A percentile compares a stretch with the other conserved stretches of the same genome.
These are phyloP conservation scores for Eledone cirrhosa DNA, from an alignment of 2,888 invertebrate genomes.

Conservation along the genomic window DNA sequence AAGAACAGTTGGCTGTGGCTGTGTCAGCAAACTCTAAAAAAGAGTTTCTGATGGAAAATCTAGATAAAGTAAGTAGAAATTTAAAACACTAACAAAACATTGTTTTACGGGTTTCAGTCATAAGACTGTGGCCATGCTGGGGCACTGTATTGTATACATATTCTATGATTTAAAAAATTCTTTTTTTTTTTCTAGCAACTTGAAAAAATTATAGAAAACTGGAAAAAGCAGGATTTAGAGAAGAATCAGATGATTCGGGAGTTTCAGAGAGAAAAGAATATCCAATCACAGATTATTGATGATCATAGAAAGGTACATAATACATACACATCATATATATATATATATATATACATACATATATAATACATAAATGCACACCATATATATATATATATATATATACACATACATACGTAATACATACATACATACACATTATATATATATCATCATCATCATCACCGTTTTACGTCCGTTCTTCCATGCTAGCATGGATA, in stretches of 20 bases:
- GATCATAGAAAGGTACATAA: constrained; percentile 52
- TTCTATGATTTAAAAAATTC: neutral
- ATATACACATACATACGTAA: too few species aligned
- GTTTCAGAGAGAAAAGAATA: constrained; percentile 50
- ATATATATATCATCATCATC: too few species aligned
- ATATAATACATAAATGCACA: too few species aligned
- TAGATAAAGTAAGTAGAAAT: constrained; percentile 59
- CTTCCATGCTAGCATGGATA: too few species aligned
- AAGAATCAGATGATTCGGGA: constrained; percentile 49
- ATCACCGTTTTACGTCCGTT: too few species aligned
- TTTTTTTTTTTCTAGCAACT: constrained; percentile 49
- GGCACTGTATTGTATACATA: neutral
- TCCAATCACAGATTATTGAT: constrained; percentile 46
- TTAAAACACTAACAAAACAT: neutral
- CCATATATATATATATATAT: too few species aligned
- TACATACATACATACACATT: too few species aligned
- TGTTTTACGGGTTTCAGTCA: too few species aligned
- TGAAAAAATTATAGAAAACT: constrained; percentile 60
- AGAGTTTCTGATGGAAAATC: constrained; percentile 63
- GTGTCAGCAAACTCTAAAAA: constrained; percentile 63
- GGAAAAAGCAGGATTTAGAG: constrained; percentile 61
- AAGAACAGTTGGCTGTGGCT: constrained; percentile 63
- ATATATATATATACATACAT: neutral
- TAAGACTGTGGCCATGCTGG: too few species aligned
- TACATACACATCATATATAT: neutral